Evolutionary conservation across 2,797 vertebrate species (phyloP).

Genomic region (Sitta carolinensis): DNA sequence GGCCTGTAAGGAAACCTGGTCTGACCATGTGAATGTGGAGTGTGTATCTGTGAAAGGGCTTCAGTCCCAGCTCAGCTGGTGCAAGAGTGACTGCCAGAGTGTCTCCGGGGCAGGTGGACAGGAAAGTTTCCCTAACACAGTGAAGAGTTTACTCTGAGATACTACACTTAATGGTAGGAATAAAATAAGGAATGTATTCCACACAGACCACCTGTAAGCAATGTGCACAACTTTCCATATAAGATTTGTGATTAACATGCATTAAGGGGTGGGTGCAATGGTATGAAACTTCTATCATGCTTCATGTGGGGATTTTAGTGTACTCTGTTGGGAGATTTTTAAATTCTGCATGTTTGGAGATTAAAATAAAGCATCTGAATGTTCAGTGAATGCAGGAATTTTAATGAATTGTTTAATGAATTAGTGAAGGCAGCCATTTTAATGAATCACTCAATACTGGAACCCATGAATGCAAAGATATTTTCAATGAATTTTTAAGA

Average conservation of each 20-base stretch:
- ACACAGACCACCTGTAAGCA: neutral
- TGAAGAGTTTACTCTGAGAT: neutral
- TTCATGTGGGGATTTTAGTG: neutral
- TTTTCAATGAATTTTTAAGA: slow-evolving; percentile 40
- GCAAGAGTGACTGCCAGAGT: neutral
- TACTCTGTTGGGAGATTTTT: neutral
- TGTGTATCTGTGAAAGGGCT: neutral
- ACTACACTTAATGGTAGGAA: neutral
- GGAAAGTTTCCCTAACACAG: neutral
- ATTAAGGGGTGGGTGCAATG: neutral
- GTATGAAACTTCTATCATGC: neutral
- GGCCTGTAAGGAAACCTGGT: neutral
- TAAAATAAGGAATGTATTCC: neutral
- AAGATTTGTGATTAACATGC: neutral
- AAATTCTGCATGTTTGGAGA: neutral
- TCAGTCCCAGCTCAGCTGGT: neutral
- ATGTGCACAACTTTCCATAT: neutral
- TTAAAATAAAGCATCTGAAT: slow-evolving; percentile 12
- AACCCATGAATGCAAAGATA: neutral
- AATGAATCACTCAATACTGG: slow-evolving; percentile 14
- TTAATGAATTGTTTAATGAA: slow-evolving; percentile 36
- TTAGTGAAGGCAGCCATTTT: slow-evolving; percentile 1
- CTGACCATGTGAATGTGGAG: neutral
- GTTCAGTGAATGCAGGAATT: neutral
- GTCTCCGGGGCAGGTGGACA: neutral